Evolutionary conservation across 2,113 vertebrate genomes (phyloP).

Genomic region (Empidonax traillii): DNA sequence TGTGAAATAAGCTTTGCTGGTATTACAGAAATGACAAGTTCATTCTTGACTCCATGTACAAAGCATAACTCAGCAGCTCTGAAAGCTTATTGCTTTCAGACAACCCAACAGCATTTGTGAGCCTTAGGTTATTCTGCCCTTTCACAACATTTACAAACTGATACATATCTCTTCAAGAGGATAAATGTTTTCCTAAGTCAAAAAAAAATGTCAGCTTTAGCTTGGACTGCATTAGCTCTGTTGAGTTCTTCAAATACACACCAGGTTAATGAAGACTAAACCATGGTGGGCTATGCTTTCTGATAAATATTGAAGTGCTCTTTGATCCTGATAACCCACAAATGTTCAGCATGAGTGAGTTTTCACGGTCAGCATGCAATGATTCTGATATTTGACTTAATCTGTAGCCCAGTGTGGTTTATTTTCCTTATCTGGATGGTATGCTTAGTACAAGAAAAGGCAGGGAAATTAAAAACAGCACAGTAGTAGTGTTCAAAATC

Average conservation of each 20-base stretch:
- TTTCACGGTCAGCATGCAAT: constrained; percentile 70
- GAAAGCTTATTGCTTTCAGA: constrained; percentile 35
- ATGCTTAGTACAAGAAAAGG: constrained; percentile 68
- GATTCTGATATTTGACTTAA: constrained; percentile 76
- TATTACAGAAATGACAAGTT: constrained; percentile 67
- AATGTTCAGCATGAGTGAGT: constrained; percentile 76
- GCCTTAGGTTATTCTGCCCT: constrained; percentile 69
- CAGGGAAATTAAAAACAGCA: constrained; percentile 73
- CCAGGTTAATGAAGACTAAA: constrained; percentile 75
- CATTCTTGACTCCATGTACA: constrained; percentile 53
- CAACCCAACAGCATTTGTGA: constrained; percentile 63
- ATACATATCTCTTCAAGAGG: constrained; percentile 74
- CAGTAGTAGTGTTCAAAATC: not conserved
- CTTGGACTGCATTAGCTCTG: constrained; percentile 66
- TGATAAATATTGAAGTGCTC: constrained; percentile 71
- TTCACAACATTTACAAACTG: constrained; percentile 78
- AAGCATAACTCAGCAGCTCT: constrained; percentile 42
- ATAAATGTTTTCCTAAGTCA: constrained; percentile 73
- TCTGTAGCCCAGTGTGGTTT: constrained; percentile 67
- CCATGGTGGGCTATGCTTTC: constrained; percentile 65
- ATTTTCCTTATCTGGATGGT: constrained; percentile 71
- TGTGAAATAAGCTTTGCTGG: constrained; percentile 60
- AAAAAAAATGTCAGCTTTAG: constrained; percentile 58
- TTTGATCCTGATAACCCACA: constrained; percentile 79
- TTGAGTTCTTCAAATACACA: constrained; percentile 76